Percentiles rank a stretch among this genome's conserved stretches.
These are phyloP conservation scores for Caenorhabditis macrosperma DNA, from an alignment of 2,888 invertebrate genomes.

Conservation along the genomic window DNA sequence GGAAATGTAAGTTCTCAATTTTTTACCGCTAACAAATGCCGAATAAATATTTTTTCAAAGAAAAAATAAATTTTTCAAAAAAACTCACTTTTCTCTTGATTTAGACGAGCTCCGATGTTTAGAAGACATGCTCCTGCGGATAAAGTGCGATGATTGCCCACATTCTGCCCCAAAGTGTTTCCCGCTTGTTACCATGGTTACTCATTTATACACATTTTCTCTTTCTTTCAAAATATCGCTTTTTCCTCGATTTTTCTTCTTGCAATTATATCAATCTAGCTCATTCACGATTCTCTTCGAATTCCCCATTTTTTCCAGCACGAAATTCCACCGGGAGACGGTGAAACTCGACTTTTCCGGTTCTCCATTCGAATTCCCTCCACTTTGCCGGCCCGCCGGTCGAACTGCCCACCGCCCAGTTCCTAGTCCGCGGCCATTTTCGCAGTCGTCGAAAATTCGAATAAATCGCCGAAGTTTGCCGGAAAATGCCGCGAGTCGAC, in stretches of 20 bases:
- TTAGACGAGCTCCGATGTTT: conserved; percentile 40
- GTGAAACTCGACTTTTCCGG: not conserved
- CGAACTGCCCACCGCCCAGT: not conserved
- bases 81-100: conserved; percentile 49
- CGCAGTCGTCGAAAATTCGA: not conserved
- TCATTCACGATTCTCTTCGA: not conserved
- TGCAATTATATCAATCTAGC: too few species aligned
- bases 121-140: conserved; percentile 17
- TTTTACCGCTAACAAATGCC: too few species aligned
- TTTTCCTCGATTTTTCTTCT: not conserved
- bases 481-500: conserved; percentile 25
- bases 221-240: not conserved
- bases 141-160: not conserved
- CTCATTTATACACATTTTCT: not conserved
- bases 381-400: not conserved
- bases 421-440: not conserved
- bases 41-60: not conserved
- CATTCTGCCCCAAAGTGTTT: not conserved
- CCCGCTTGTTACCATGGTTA: conserved; percentile 28
- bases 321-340: not conserved
- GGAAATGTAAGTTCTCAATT: not conserved
- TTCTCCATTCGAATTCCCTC: not conserved
- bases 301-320: not conserved
- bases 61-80: not conserved
- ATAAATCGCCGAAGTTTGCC: not conserved